Evolutionary conservation across 2,113 vertebrate genomes (phyloP).

Genomic region (Polypterus senegalus): DNA sequence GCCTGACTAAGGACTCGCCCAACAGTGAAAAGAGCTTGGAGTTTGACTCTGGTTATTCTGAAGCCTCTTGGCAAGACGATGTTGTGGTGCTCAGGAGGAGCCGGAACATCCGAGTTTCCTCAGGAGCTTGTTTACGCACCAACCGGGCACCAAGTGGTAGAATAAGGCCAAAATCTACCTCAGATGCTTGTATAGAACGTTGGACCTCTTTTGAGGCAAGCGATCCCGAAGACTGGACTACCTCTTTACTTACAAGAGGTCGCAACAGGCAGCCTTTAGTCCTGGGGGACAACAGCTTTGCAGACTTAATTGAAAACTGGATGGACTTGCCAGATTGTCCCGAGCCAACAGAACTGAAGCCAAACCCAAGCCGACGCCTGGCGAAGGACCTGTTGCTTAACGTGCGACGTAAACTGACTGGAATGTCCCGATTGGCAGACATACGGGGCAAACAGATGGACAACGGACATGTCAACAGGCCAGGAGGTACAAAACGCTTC

Average conservation of each 20-base stretch:
- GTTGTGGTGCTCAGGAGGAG: slow-evolving; percentile 50
- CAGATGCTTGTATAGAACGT: slow-evolving; percentile 80
- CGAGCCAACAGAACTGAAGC: slow-evolving; percentile 43
- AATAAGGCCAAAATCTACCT: slow-evolving; percentile 80
- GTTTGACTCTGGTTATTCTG: slow-evolving; percentile 84
- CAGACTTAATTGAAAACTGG: slow-evolving; percentile 94
- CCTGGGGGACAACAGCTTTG: slow-evolving; percentile 92
- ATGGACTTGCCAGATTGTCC: slow-evolving; percentile 86
- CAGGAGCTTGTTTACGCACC: slow-evolving; percentile 54
- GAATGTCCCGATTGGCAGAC: slow-evolving; percentile 53
- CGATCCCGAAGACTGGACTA: slow-evolving; percentile 75
- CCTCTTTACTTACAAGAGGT: slow-evolving; percentile 73
- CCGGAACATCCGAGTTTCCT: slow-evolving; percentile 55
- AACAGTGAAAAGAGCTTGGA: slow-evolving; percentile 73
- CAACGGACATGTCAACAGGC: slow-evolving; percentile 21
- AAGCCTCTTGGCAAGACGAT: slow-evolving; percentile 80
- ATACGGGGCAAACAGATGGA: slow-evolving; percentile 30
- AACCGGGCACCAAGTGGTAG: slow-evolving; percentile 43
- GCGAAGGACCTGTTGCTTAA: slow-evolving; percentile 80
- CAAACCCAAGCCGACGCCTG: slow-evolving; percentile 48
- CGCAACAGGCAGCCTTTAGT: slow-evolving; percentile 86
- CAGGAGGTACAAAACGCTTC: slow-evolving; percentile 58
- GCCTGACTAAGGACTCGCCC: slow-evolving; percentile 41
- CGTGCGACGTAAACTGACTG: slow-evolving; percentile 69
- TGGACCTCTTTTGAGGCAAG: slow-evolving; percentile 71